Evolutionary conservation across 1,140 invertebrate genomes (phyloP), one percentile per base, ranked within the genome.

Genomic region (Sitobion miscanthi): DNA sequence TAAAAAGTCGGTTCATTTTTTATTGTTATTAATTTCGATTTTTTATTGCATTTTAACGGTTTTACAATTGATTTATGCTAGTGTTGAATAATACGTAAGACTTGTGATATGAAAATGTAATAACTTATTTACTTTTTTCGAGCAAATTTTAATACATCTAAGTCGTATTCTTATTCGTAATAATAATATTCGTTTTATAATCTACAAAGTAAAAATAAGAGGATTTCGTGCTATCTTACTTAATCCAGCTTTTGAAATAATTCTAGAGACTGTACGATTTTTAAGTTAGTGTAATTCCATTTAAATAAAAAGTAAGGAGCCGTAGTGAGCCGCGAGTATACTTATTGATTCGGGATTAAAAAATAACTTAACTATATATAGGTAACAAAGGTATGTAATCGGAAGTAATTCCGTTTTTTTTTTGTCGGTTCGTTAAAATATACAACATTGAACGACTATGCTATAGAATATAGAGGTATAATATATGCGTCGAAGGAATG

Each of bases 121-220:
- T n/a, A 69, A n/a, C 14, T 69, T 69, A n/a, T 69, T n/a, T n/a
- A 14, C 11, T 52, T 69, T 69, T 17, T 69, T n/a, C 14, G 62
- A 17, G 11, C 30, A 69, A 69, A n/a, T 69, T 14, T 69, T 14
- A 69, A 69, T 69, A n/a, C 11, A 77, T 77, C 6, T 14, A 1
- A 77, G 3, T n/a, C 1, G 30, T n/a, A n/a, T 77, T n/a, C 62
- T 14, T 69, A 30, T 62, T 52, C 20, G 7, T 9, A 69, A 69
- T 38, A 45, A 45, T 85, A 85, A 85, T 85, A 85, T 85, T 85
- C 7, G 30, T 85, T 85, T 85, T 45, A 85, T 85, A 85, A 85
- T 85, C 23, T 85, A 42, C 83, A 42, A 85, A 85, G 83, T 5
- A 25, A 85, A 85, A 42, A 85, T 85, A 85, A 85, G 83, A 42